Conservation (phyloP, 2,888 invertebrate genomes). For the Bellardia pandia region DNA sequence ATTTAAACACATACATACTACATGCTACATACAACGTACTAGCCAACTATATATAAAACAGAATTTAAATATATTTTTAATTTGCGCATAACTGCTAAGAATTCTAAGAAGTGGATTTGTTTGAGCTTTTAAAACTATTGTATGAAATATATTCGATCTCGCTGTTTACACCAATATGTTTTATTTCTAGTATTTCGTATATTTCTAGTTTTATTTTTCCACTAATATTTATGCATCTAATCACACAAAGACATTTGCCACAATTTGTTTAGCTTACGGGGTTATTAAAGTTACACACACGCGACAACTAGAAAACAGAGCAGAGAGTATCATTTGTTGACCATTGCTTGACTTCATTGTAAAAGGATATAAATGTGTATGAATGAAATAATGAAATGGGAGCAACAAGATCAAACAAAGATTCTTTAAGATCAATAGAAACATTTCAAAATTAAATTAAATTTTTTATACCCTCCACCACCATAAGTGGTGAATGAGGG, state of each 20-base stretch:
- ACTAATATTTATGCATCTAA: not conserved
- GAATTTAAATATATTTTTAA: not conserved
- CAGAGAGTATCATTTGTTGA: slow-evolving; percentile 10
- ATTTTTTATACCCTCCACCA: too few species aligned
- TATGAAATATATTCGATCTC: not conserved
- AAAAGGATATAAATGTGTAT: not conserved
- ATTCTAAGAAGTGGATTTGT: too few species aligned
- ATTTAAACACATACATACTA: not conserved
- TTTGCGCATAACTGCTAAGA: too few species aligned
- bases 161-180: not conserved
- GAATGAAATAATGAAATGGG: not conserved
- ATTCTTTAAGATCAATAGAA: too few species aligned
- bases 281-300: not conserved
- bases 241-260: slow-evolving; percentile 9
- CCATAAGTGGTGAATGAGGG: too few species aligned
- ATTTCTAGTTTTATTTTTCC: not conserved
- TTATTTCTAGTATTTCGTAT: not conserved
- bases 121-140: not conserved
- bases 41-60: too few species aligned
- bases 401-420: too few species aligned
- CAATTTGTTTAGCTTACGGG: slow-evolving; percentile 22
- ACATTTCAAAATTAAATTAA: too few species aligned
- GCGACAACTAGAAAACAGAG: not conserved
- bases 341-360: slow-evolving; percentile 34
- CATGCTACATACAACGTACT: too few species aligned